A percentile compares a stretch with the other conserved stretches of the same genome.
phyloP scores from a whole-genome alignment of 2,888 invertebrate species.

The Oeneis ivallda region DNA sequence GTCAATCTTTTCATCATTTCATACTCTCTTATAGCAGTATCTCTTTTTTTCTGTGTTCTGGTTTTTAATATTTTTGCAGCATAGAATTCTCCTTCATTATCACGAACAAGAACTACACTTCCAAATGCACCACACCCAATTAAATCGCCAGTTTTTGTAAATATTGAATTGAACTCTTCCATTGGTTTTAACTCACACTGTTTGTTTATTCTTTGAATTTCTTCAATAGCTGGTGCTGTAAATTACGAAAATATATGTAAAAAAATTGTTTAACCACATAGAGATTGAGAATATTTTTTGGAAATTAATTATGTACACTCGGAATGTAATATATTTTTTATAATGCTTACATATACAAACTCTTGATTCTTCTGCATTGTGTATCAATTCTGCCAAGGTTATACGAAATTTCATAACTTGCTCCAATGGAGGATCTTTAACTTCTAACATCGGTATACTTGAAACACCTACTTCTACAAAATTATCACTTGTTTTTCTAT shows the following conservation, averaged over 20 bases:
- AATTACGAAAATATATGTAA: constrained; percentile 3
- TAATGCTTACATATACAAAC: constrained; percentile 42
- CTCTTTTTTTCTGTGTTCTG: constrained; percentile 86
- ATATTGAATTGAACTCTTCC: constrained; percentile 39
- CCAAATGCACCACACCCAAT: constrained; percentile 50
- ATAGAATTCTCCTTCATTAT: constrained; percentile 74
- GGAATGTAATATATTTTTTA: background rate
- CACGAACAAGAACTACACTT: constrained; percentile 42
- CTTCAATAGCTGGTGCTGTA: constrained; percentile 31
- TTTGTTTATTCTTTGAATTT: constrained; percentile 18
- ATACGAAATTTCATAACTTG: constrained; percentile 43
- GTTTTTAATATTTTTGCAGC: constrained; percentile 93
- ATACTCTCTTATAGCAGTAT: constrained; percentile 91
- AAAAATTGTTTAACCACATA: background rate
- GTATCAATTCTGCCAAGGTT: constrained; percentile 24
- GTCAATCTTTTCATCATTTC: constrained; percentile 91
- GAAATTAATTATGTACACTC: background rate
- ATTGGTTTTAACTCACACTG: constrained; percentile 32
- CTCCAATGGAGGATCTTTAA: constrained; percentile 40
- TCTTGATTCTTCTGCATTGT: constrained; percentile 30
- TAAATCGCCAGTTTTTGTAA: constrained; percentile 39
- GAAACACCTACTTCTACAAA: constrained; percentile 39
- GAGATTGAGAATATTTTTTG: background rate
- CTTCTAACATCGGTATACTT: constrained; percentile 40
- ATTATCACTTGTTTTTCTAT: constrained; percentile 32